Base-by-base conservation (phyloP, 2,888 invertebrate species). In the Standfussiana lucernea region DNA sequence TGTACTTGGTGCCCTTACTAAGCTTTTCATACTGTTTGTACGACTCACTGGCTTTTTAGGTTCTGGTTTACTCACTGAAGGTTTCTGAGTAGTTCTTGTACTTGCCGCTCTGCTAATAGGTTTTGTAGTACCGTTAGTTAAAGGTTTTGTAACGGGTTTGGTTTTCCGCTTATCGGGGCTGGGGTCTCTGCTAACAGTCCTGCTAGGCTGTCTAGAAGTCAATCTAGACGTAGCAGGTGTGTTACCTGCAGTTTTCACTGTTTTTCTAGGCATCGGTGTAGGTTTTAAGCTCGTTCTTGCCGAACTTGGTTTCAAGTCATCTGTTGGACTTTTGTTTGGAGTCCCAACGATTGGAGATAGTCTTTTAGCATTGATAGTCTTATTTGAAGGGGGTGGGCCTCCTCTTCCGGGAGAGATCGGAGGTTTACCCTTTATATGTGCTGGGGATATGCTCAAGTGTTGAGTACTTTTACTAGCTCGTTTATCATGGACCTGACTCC, bases 261-360 rank as follows among this genome's bases (percentile, higher is more conserved):
- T 85, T 84, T 95, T 95, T 83, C 90, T 94, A 45, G 92, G 86
- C 84, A 89, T 84, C 24, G 94, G 88, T 68, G 92, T 89, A n/a
- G 94, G 91, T 90, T 94, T 96, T 61, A 91, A 83, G 13, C 93
- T 88, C 42, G 93, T 91, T 89, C 93, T 95, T 15, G 95, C 93
- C 59, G 95, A 93, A 67, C 89, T 89, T 66, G 95, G 92, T 85
- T 96, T 96, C 10, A 89, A 86, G 73, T 95, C 94, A 81, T 95
- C 96, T 50, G 90, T 87, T n/a, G 96, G 96, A 89, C 95, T 97
- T 92, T 97, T 97, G 77, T 93, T 97, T 47, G 97, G 97, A 15
- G 97, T 97, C 2, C 97, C 96, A 61, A 96, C 96, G 45, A 97
- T 97, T 8, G 97, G 97, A 18, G 97, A 97, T 4, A 97, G 90